Evolutionary conservation across 2,113 vertebrate genomes (phyloP), one percentile per base, ranked within the genome.

Genomic region (Dasyornis broadbenti): DNA sequence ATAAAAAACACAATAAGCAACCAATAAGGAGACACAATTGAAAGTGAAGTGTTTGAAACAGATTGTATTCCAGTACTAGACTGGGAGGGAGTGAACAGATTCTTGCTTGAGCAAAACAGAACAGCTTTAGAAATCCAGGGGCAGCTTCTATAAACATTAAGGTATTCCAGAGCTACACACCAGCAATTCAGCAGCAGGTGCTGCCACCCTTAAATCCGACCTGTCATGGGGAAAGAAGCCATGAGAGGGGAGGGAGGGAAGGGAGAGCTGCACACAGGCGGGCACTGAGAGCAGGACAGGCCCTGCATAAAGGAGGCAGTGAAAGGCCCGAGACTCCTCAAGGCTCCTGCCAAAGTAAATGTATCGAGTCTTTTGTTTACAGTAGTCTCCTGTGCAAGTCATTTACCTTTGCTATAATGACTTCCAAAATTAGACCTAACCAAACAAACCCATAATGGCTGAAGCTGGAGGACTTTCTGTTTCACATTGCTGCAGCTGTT

Each of bases 361-460:
- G 76, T 24, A 89, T 89, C 40, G 8, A 88, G 82, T 39, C 86
- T 75, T 95, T 96, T 94, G 95, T 95, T 96, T 95, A 96, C 92
- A 96, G 92, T 71, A 92, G 76, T 94, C 89, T 94, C 78, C 86
- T 91, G 78, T 94, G 68, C 69, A 88, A 96, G 92, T 80, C 75
- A 88, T 96, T 95, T 95, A 96, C 92, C 89, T 92, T 82, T 66
- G 92, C 82, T 79, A 69, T 92, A 96, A 97, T 61, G 92, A 91
- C 87, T 96, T 95, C 94, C 92, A 97, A 95, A 97, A 94, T 94
- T 93, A 96, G 92, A 75, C 52, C 82, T 96, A 94, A 92, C 35
- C 88, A 96, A 96, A 97, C 93, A 96, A 95, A 92, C 79, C 49
- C 92, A 49, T 73, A 81, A 64, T 90, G 86, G 90, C 69, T 80